phyloP scores from a whole-genome alignment of 1,140 invertebrate species.

The Formica exsecta region DNA sequence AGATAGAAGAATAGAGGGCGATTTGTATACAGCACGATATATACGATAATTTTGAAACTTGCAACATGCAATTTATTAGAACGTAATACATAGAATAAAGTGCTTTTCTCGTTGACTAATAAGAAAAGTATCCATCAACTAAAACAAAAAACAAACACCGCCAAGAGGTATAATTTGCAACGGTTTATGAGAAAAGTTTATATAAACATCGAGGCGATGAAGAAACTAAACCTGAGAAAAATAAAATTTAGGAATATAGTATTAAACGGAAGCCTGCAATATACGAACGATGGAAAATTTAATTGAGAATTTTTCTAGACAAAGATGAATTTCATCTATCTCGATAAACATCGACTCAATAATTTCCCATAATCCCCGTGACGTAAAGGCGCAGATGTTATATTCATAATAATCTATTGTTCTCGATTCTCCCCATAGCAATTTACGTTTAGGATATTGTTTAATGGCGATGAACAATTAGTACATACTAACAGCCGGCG shows the following conservation, averaged over 20 bases:
- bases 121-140: conserved; percentile 27
- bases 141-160: neutral
- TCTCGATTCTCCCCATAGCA: conserved; percentile 14
- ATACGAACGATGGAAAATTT: conserved; percentile 6
- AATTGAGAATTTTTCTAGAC: neutral
- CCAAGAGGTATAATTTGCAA: conserved; percentile 3
- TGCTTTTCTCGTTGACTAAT: conserved; percentile 22
- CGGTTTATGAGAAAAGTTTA: conserved; percentile 24
- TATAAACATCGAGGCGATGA: neutral
- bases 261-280: neutral
- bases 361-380: conserved; percentile 5
- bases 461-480: conserved; percentile 42
- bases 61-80: neutral
- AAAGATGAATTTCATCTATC: neutral
- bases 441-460: conserved; percentile 20
- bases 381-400: neutral
- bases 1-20: conserved; percentile 2
- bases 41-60: neutral
- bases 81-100: neutral
- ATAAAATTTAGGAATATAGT: conserved; percentile 26
- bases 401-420: conserved; percentile 30
- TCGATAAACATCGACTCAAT: neutral
- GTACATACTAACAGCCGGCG: conserved; percentile 2
- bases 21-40: neutral
- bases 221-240: neutral